These are phyloP conservation scores for Delia radicum DNA, from an alignment of 1,140 invertebrate genomes.

Conservation along the genomic window DNA sequence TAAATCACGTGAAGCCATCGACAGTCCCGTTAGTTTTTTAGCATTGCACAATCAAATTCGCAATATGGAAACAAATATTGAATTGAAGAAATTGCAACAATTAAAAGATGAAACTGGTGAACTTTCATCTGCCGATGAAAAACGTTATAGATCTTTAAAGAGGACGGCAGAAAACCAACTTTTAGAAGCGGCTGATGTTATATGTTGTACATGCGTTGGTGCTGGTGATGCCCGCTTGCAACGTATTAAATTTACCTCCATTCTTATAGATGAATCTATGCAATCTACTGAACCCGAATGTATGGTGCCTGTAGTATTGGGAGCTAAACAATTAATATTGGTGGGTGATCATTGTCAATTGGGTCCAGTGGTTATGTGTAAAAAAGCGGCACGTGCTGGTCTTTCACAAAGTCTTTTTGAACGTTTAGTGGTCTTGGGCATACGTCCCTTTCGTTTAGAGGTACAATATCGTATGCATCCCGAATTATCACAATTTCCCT, in stretches of 20 bases:
- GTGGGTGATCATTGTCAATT: constrained; percentile 99
- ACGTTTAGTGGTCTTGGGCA: constrained; percentile 92
- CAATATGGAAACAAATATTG: constrained; percentile 86
- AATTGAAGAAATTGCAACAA: constrained; percentile 93
- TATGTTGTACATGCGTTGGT: constrained; percentile 98
- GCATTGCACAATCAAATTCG: constrained; percentile 97
- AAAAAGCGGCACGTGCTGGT: constrained; percentile 95
- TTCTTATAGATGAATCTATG: constrained; percentile 96
- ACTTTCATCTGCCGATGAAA: constrained; percentile 90
- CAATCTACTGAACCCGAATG: constrained; percentile 98
- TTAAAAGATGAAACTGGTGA: constrained; percentile 97
- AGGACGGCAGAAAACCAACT: constrained; percentile 90
- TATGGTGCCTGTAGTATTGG: constrained; percentile 97
- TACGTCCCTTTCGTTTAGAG: constrained; percentile 90
- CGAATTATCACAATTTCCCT: constrained; percentile 94
- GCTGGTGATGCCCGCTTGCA: constrained; percentile 92
- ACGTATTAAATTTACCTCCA: constrained; percentile 93
- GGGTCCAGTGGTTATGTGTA: constrained; percentile 99
- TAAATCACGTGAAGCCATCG: constrained; percentile 97
- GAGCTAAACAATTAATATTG: constrained; percentile 93
- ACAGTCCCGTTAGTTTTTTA: constrained; percentile 95
- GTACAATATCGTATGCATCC: constrained; percentile 99
- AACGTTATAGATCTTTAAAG: constrained; percentile 89
- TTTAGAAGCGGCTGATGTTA: constrained; percentile 94
- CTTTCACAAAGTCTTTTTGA: constrained; percentile 98